Evolutionary conservation across 1,140 invertebrate species (phyloP), one percentile per base, ranked within the genome.

Genomic region (Sminthurides bifidus): DNA sequence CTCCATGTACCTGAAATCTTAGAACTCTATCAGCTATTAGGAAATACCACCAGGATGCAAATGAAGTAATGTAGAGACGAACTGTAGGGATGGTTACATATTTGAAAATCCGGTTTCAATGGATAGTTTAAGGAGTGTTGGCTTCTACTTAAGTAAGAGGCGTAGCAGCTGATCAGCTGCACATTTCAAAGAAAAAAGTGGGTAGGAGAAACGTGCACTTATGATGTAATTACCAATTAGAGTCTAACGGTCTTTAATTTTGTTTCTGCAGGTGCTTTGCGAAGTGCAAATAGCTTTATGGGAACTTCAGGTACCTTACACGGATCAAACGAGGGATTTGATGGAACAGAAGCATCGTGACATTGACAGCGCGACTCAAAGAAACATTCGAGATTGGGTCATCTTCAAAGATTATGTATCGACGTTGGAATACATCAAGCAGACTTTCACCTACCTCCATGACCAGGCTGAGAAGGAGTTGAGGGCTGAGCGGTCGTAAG

Each of bases 341-440:
- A 83, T 84, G 80, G 60, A 67, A 2, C 52, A 69, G 15, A 70
- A 77, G 6, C 72, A 69, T 51, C 71, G 78, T 14, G 67, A 69
- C 15, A 66, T 76, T 55, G 62, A 65, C 1, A 64, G 68, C 15
- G 68, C 68, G 21, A 76, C 78, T 0, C 65, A 66, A 14, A 68
- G 76, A 15, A 73, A 76, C 53, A 60, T 79, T 1, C 72, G 81
- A 15, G 79, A 83, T 66, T 82, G 77, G 74, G 35, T 82, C 27
- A 81, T 83, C 56, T 76, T 79, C 61, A 71, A 79, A 30, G 80
- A 83, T 61, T 83, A 81, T 69, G 76, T 81, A 69, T 78, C 77
- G 61, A 72, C 74, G 0, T 69, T 82, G 12, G 73, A 81, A 50
- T 81, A 79, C 66, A 68, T 81, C 10, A 67, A 73, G 6, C 67